phyloP scores from a whole-genome alignment of 2,888 invertebrate species.

The Mechanitis messenoides region DNA sequence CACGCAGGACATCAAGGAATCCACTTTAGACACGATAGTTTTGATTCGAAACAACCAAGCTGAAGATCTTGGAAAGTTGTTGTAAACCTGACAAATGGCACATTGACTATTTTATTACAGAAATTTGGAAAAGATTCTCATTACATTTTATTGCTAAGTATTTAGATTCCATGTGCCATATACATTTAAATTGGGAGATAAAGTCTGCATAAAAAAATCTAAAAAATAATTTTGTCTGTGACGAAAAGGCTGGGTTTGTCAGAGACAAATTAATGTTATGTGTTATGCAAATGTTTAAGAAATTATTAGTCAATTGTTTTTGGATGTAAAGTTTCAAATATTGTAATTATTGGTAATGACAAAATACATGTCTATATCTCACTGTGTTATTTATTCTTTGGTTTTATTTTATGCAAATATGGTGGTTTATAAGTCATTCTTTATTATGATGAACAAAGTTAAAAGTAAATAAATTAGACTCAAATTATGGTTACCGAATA shows the following conservation, averaged over 20 bases:
- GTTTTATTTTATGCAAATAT: conserved; percentile 26
- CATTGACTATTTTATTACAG: conserved; percentile 8
- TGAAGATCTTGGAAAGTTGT: conserved; percentile 21
- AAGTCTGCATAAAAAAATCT: conserved; percentile 20
- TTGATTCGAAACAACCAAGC: conserved; percentile 48
- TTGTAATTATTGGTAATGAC: conserved; percentile 17
- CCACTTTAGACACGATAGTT: conserved; percentile 53
- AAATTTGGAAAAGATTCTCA: too few species aligned
- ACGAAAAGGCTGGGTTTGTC: conserved; percentile 54
- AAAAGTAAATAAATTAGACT: background rate
- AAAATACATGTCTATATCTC: conserved; percentile 21
- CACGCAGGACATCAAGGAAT: conserved; percentile 47
- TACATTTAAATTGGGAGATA: conserved; percentile 12
- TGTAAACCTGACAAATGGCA: conserved; percentile 18
- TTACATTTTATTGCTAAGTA: conserved; percentile 17
- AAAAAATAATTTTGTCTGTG: conserved; percentile 33
- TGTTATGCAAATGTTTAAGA: conserved; percentile 27
- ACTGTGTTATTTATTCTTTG: conserved; percentile 34
- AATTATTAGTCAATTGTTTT: conserved; percentile 26
- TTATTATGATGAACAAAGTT: conserved; percentile 3
- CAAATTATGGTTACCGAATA: too few species aligned
- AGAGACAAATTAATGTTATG: conserved; percentile 35
- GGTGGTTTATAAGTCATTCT: conserved; percentile 17
- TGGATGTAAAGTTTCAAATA: conserved; percentile 14
- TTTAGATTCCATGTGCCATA: conserved; percentile 1